Percentiles rank a stretch among this genome's conserved stretches.
phyloP scores from a whole-genome alignment of 2,113 vertebrate species.

The Mormyrus iriodes region DNA sequence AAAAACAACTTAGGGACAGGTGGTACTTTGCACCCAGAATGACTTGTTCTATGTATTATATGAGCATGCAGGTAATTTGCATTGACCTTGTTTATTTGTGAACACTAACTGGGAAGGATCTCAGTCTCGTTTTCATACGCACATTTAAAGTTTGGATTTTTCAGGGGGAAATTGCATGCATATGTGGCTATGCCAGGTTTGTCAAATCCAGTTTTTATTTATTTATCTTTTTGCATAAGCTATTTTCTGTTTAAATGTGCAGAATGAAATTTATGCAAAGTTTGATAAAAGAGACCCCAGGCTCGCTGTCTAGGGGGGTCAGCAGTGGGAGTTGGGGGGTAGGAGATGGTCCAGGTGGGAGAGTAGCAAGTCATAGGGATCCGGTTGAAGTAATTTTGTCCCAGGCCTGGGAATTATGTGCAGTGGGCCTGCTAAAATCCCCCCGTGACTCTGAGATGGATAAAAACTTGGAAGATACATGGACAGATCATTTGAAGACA shows the following conservation, averaged over 20 bases:
- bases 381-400: background rate
- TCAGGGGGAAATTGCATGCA: background rate
- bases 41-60: background rate
- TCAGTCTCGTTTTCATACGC: background rate
- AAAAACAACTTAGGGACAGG: background rate
- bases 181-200: background rate
- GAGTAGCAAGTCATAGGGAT: background rate
- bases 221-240: background rate
- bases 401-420: background rate
- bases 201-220: background rate
- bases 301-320: background rate
- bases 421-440: background rate
- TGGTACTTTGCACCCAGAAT: background rate
- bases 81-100: background rate
- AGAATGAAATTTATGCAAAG: background rate
- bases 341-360: too few species aligned
- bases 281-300: background rate
- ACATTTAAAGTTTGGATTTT: background rate
- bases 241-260: background rate
- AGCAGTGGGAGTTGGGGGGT: background rate
- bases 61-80: background rate
- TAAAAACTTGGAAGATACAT: background rate
- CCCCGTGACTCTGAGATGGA: background rate
- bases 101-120: background rate
- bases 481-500: background rate